phyloP scores from a whole-genome alignment of 2,888 invertebrate species.

The Drosophila merina region DNA sequence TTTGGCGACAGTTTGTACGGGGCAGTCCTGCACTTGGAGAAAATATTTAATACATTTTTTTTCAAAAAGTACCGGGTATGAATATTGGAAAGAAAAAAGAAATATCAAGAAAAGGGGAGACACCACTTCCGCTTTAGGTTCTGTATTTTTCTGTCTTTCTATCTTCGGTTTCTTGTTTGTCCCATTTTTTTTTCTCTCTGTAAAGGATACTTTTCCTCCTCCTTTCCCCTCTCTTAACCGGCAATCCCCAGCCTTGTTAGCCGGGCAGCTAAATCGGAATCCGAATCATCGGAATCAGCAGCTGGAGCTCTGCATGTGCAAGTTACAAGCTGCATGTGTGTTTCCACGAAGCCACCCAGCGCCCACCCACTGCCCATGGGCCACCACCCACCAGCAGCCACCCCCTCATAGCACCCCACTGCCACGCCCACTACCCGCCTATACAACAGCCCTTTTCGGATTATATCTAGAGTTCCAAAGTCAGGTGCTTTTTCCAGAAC shows the following conservation, averaged over 20 bases:
- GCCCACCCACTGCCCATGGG: background rate
- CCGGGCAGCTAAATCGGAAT: slow-evolving; percentile 21
- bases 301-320: slow-evolving; percentile 62
- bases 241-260: slow-evolving; percentile 56
- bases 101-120: background rate
- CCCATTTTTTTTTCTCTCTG: background rate
- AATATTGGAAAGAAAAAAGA: background rate
- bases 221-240: background rate
- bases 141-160: background rate
- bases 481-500: slow-evolving; percentile 8
- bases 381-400: background rate
- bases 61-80: background rate
- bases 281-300: slow-evolving; percentile 50
- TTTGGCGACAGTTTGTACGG: slow-evolving; percentile 75
- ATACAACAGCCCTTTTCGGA: slow-evolving; percentile 2
- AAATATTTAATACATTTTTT: background rate
- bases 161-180: background rate
- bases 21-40: slow-evolving; percentile 17
- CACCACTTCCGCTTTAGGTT: too few species aligned
- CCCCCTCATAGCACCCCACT: background rate
- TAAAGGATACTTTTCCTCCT: background rate
- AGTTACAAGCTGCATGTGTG: slow-evolving; percentile 64
- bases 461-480: background rate
- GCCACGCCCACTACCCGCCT: background rate
- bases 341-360: background rate